Base-by-base conservation (phyloP, 2,797 vertebrate species). In the Sebastolobus altivelis region DNA sequence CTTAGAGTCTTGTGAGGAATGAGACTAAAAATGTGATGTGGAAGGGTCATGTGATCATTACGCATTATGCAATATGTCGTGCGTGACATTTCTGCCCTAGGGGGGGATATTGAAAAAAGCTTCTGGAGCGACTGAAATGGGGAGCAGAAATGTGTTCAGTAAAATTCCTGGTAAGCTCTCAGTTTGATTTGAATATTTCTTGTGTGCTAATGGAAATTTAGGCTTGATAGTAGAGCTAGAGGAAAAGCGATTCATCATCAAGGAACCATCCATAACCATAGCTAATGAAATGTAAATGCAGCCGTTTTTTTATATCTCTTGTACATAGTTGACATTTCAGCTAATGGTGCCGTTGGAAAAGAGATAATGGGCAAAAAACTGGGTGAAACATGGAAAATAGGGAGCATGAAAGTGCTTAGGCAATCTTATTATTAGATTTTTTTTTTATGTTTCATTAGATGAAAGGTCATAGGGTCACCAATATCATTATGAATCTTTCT, bases 401-500 rank as follows among this genome's bases (percentile, higher is more conserved):
- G 1, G 13, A 43, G 25, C 20, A 4, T 54, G 14, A 68, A 22
- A 63, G 65, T 37, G 22, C 33, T 37, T 12, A 18, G 27, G 35
- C 13, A 69, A 65, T 67, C 8, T 27, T 22, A 62, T 55, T 7
- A 56, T 31, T 43, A 13, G 20, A 68, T 43, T 29, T 12, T 49
- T 37, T 52, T 72, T 65, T 5, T 18, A 43, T 62, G 49, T 59
- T 49, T 59, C 27, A 27, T 33, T 68, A 66, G 6, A 70, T 70
- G 13, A 67, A 61, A 78, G 27, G 40, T 52, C 20, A 70, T 2
- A 1, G 49, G 31, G 40, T 65, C 37, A 43, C 4, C 3, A n/a
- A 11, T 55, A 60, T 43, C 16, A 74, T 38, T 33, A 56, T 62
- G 13, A 54, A 31, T 38, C 29, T 29, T 71, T 79, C 1, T 55